These are phyloP conservation scores for Mustela erminea DNA, from an alignment of 2,797 vertebrate species.

Conservation along the genomic window DNA sequence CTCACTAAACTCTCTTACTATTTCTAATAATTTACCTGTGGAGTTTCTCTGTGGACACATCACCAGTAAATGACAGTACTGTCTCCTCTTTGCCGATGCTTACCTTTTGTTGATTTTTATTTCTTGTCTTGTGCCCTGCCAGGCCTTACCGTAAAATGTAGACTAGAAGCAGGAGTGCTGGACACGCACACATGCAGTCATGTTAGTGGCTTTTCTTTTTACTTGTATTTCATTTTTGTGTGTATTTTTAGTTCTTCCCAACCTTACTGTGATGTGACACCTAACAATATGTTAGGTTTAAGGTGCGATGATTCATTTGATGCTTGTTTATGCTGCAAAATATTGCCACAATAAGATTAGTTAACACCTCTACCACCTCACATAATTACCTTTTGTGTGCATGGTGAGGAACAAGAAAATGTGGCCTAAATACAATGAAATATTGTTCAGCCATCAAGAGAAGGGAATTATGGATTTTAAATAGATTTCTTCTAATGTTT, in stretches of 20 bases:
- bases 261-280: background rate
- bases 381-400: background rate
- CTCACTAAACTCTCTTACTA: background rate
- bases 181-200: background rate
- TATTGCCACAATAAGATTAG: background rate
- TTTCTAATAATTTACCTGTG: background rate
- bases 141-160: background rate
- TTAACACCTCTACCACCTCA: background rate
- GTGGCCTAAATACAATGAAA: background rate
- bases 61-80: background rate
- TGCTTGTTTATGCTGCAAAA: background rate
- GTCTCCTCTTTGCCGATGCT: background rate
- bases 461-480: slow-evolving; percentile 5
- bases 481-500: background rate
- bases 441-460: background rate
- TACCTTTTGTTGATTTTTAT: background rate
- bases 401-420: background rate
- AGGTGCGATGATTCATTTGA: no score
- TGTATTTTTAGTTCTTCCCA: background rate
- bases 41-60: background rate
- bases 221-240: background rate
- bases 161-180: background rate
- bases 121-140: background rate
- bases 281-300: background rate
- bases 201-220: background rate